Evolutionary conservation across 2,113 vertebrate genomes (phyloP).

Genomic region (Otocyon megalotis): DNA sequence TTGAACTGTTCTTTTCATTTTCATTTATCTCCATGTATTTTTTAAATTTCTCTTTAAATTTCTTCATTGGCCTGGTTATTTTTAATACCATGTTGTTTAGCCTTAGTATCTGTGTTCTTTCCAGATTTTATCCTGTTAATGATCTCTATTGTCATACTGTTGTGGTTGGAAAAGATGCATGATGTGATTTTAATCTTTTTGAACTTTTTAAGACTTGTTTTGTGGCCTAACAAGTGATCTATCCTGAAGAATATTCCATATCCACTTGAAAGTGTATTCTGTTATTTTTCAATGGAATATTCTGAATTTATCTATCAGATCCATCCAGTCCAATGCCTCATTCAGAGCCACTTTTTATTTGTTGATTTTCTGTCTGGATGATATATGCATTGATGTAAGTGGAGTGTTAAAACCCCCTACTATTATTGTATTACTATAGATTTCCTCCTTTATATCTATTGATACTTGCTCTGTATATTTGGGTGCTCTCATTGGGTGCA

Average conservation of each 20-base stretch:
- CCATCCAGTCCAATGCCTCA: not conserved
- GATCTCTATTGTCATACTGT: not conserved
- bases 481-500: not conserved
- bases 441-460: not conserved
- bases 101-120: not conserved
- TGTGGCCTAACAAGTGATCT: not conserved
- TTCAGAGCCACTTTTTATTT: not conserved
- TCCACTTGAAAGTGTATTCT: not conserved
- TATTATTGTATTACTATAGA: not conserved
- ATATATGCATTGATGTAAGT: not conserved
- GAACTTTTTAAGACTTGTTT: not conserved
- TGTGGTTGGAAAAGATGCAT: not conserved
- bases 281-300: not conserved
- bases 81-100: not conserved
- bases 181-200: not conserved
- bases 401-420: not conserved
- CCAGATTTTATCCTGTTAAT: not conserved
- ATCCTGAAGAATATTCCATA: not conserved
- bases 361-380: not conserved
- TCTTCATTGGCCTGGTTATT: not conserved
- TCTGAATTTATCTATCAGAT: not conserved
- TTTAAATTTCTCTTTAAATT: not conserved
- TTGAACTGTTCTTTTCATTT: not conserved
- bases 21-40: not conserved
- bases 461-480: not conserved